Evolutionary conservation across 2,888 invertebrate genomes (phyloP), one percentile per base, ranked within the genome.

Genomic region (Drosophila aldrichi): DNA sequence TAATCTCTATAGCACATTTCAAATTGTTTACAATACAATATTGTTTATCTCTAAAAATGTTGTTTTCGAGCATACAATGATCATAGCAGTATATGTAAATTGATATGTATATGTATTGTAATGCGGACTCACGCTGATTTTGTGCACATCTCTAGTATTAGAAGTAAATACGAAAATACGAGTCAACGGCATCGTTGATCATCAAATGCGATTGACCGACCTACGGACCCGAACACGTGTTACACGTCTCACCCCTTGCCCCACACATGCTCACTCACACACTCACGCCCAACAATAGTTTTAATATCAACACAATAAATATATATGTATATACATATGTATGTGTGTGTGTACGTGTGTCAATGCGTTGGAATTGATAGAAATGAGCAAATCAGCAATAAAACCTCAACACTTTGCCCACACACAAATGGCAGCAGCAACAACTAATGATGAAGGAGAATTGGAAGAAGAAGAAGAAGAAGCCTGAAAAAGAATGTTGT

Each of bases 141-240:
- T 48, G 38, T 16, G 32, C 58, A 25, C 58, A 58, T 58, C 46
- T 36, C 36, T 58, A 58, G 36, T 10, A 16, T 20, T 56, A 38
- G 54, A 54, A 54, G 38, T 40, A 40, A 54, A 54, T 25, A 12
- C 44, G 12, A 44, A 40, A 54, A 40, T 25, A 12, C 44, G 8
- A 44, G 22, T 44, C 57, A 25, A 57, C 25, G 32, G 38, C 25
- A 54, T 61, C 41, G 58, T 44, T 77, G 60, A 63, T 65, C 44
- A 52, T 59, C 54, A 66, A 70, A 74, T 80, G 81, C 81, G 71
- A 77, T 80, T 67, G 60, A 69, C 65, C 75, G 83, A 84, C 89
- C 83, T 84, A 84, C 71, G 83, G 88, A 87, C 89, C 69, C 70
- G 72, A 83, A 87, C 89, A 83, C 89, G 88, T 87, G 83, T 76